Evolutionary conservation across 92 coral and sea anemone genomes (phyloP), one percentile per base, ranked within the genome.

Genomic region (Parazoanthus swiftii): DNA sequence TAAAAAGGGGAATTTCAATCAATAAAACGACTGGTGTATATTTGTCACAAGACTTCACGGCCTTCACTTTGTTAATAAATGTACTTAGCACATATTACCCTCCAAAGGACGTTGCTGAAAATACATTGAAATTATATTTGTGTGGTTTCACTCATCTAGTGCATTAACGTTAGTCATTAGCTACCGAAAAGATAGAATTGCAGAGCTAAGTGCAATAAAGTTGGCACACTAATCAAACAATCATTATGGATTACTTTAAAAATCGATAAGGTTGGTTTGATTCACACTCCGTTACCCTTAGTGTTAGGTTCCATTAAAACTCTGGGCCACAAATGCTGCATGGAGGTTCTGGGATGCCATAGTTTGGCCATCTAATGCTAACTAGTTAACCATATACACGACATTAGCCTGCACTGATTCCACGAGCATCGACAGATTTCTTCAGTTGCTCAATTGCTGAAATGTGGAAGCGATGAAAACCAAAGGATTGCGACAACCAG

Each of bases 101-200:
- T 63, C 70, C 21, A 63, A 63, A 63, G 70, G 70, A 63, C 25
- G 70, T 63, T 63, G 26, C 70, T 63, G 70, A 63, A 23, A 63
- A 63, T 63, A 63, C 70, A 29, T 21, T 20, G 26, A 63, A 63
- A 63, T 63, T 20, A 63, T 23, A 63, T 63, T 63, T 54, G n/a
- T 63, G 70, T 5, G 70, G 70, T 23, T 63, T 63, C 26, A 63
- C 70, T 63, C 70, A 63, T 63, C 70, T 63, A 4, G 26, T 63
- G 70, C 70, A 63, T 63, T 63, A 63, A 21, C 70, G 5, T 18
- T 63, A 63, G 26, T 63, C n/a, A 63, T 63, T 63, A 63, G 26
- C 70, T 74, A 74, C 23, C 20, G 48, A 74, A 36, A 35, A 74
- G 43, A 74, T 39, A 74, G 78, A 74, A 74, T 74, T 35, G 78